Evolutionary conservation across 1,140 invertebrate species (phyloP), one percentile per base, ranked within the genome.

Genomic region (Chymomyza costata): DNA sequence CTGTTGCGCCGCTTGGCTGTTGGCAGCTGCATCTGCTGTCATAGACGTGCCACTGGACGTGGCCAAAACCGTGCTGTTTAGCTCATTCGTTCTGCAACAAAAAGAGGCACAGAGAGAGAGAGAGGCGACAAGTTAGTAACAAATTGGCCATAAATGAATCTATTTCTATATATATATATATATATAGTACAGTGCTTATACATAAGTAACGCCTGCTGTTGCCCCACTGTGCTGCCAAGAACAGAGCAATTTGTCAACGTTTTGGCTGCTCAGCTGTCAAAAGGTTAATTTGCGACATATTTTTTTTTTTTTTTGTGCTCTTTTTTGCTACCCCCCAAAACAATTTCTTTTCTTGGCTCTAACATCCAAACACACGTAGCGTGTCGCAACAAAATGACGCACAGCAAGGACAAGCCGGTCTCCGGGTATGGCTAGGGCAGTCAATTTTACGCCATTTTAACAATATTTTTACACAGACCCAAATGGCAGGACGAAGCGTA

Each of bases 401-500:
- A n/a, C 47, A 28, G 54, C 54, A 30, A 38, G 60, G 34, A 56
- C 60, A 56, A 32, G 15, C 54, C 41, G 13, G 45, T 25, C n/a
- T 44, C 5, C 39, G 46, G 41, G 40, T 54, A n/a, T 8, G 15
- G 10, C 8, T 11, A 17, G 65, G 69, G 56, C 58, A 57, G 68
- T 46, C 67, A 82, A 82, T 82, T 82, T 82, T 69, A 82, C 78
- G 78, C 78, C 71, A 82, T 82, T 82, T 82, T 73, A 82, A 66
- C 78, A 73, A 80, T 80, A 68, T 73, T 65, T 57, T 47, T 56
- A 55, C 61, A 68, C 58, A 45, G 38, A 32, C 37, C 16, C 34
- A 32, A 13, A n/a, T n/a, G 18, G 15, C 40, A 11, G 44, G 11
- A 5, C 3, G 28, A 28, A 7, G 13, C 11, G 25, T 31, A 15